Percentiles rank a stretch among this genome's conserved stretches.
Conservation (phyloP, 2,888 invertebrate species). For the Aricia artaxerxes region DNA sequence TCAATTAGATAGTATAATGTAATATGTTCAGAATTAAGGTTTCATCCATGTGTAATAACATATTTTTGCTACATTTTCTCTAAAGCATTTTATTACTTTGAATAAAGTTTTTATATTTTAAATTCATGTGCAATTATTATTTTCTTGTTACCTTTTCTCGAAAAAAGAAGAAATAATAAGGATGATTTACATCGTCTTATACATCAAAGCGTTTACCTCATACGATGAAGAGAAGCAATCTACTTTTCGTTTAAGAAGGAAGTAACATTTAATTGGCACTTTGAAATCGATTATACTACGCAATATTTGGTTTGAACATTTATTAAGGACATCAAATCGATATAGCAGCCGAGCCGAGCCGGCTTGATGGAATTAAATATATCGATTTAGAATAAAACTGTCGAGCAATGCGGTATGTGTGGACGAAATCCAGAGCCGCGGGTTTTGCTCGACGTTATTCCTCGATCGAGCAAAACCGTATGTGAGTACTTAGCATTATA, state of each 20-base stretch:
- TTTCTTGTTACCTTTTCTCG: neutral
- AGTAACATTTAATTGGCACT: neutral
- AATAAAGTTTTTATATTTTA: neutral
- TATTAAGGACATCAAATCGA: neutral
- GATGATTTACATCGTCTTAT: neutral
- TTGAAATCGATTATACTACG: neutral
- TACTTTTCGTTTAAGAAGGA: neutral
- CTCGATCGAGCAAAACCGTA: too few relatives aligned
- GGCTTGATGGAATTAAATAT: too few relatives aligned
- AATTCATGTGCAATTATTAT: neutral
- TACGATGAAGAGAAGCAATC: neutral
- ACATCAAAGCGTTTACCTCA: constrained; percentile 1
- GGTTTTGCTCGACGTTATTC: too few relatives aligned
- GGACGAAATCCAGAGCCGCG: too few relatives aligned
- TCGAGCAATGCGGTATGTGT: too few relatives aligned
- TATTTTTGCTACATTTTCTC: neutral
- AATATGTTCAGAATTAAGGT: too few relatives aligned
- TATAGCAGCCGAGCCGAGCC: neutral
- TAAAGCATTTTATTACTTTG: neutral
- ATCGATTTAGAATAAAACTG: too few relatives aligned
- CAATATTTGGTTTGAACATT: neutral
- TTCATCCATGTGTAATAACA: neutral
- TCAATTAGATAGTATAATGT: too few relatives aligned
- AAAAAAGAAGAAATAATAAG: neutral
- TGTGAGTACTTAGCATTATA: too few relatives aligned